Conservation (phyloP, 2,113 vertebrate genomes). For the Cryptomyrus ogoouensis region DNA sequence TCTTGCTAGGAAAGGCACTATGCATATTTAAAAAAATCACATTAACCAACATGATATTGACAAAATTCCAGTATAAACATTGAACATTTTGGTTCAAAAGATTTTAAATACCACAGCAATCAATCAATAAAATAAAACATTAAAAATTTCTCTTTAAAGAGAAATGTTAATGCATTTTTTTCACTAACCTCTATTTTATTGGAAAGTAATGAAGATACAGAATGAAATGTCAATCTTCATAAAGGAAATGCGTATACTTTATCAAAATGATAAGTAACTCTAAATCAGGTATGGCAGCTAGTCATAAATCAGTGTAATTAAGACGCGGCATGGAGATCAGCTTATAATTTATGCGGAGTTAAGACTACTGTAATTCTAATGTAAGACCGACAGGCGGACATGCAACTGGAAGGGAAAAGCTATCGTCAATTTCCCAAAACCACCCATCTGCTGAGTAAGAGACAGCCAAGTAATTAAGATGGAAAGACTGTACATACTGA, state of each 20-base stretch:
- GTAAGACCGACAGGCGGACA: slow-evolving; percentile 44
- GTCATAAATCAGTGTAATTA: slow-evolving; percentile 38
- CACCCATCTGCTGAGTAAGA: slow-evolving; percentile 30
- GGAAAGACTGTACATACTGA: slow-evolving; percentile 40
- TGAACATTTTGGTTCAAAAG: background rate
- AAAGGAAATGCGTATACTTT: slow-evolving; percentile 30
- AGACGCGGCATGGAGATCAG: slow-evolving; percentile 40
- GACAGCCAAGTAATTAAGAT: slow-evolving; percentile 53
- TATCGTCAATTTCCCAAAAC: slow-evolving; percentile 47
- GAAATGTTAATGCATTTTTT: background rate
- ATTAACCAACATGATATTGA: background rate
- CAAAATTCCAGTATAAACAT: background rate
- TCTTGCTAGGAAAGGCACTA: background rate
- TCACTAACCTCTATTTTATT: background rate
- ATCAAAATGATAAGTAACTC: slow-evolving; percentile 39
- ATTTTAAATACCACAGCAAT: background rate
- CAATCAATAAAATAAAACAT: background rate
- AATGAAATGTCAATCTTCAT: slow-evolving; percentile 18
- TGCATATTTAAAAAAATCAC: background rate
- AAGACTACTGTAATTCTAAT: slow-evolving; percentile 47
- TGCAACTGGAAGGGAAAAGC: slow-evolving; percentile 31
- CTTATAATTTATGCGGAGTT: slow-evolving; percentile 45
- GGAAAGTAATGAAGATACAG: background rate
- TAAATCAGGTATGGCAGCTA: slow-evolving; percentile 40
- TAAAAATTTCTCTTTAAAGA: background rate